A percentile compares a stretch with the other conserved stretches of the same genome.
Evolutionary conservation across 2,797 vertebrate genomes (phyloP).

Genomic region (Gymnoscopelus microlampas): DNA sequence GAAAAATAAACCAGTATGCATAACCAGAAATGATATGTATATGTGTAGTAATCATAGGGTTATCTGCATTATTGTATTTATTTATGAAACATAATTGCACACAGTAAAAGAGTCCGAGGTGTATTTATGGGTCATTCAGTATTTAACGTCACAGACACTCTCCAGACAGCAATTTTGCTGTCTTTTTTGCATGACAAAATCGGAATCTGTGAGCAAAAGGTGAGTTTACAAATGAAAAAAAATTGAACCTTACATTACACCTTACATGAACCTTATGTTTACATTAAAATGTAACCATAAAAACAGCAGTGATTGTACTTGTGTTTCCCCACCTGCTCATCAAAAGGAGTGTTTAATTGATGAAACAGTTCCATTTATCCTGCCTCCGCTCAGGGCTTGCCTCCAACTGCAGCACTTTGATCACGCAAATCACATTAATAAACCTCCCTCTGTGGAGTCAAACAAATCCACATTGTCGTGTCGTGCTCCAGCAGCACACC

Average conservation of each 20-base stretch:
- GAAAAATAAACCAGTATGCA: too few relatives aligned
- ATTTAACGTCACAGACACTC: too few relatives aligned
- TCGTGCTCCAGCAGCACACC: constrained; percentile 30
- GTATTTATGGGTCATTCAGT: too few relatives aligned
- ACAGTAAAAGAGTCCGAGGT: too few relatives aligned
- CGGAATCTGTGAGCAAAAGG: too few relatives aligned
- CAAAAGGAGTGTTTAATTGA: constrained; percentile 61
- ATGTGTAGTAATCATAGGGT: too few relatives aligned
- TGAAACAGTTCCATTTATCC: constrained; percentile 57
- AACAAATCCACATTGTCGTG: constrained; percentile 65
- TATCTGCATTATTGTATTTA: too few relatives aligned
- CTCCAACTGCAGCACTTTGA: constrained; percentile 40
- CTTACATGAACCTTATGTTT: not conserved
- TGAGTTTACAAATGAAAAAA: too few relatives aligned
- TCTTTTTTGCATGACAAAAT: too few relatives aligned
- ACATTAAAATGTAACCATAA: constrained; percentile 17
- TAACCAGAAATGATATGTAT: too few relatives aligned
- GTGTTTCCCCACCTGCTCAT: constrained; percentile 43
- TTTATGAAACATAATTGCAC: too few relatives aligned
- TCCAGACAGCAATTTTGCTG: too few relatives aligned
- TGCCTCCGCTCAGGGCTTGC: constrained; percentile 57
- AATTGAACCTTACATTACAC: not conserved
- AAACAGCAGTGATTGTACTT: constrained; percentile 1
- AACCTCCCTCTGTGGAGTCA: constrained; percentile 35
- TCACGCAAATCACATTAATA: constrained; percentile 62